Evolutionary conservation across 2,888 invertebrate genomes (phyloP).

Genomic region (Bursaphelenchus okinawaensis): DNA sequence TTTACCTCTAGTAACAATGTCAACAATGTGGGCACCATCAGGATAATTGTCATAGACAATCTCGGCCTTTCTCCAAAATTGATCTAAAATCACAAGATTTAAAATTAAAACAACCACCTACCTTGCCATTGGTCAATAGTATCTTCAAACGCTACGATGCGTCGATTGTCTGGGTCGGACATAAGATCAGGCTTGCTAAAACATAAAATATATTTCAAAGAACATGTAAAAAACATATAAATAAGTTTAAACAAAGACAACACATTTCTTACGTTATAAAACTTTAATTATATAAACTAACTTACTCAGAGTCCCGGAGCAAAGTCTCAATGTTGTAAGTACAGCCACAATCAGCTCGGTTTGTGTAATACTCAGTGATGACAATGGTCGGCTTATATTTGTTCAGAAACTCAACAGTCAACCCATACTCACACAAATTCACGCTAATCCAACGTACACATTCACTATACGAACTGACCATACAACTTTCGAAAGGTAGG

Average conservation of each 20-base stretch:
- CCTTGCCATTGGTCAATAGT: slow-evolving; percentile 15
- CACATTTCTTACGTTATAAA: background rate
- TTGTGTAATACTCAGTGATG: background rate
- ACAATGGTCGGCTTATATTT: slow-evolving; percentile 8
- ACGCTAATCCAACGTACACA: background rate
- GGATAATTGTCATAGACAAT: slow-evolving; percentile 10
- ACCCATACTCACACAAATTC: slow-evolving; percentile 1
- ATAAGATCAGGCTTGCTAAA: background rate
- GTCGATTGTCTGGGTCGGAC: background rate
- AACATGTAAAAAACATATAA: background rate
- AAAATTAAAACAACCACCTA: background rate
- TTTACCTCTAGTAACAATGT: slow-evolving; percentile 13
- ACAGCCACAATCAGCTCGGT: slow-evolving; percentile 10
- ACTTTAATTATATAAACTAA: background rate
- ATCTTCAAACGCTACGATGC: background rate
- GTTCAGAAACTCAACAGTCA: background rate
- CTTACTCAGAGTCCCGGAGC: background rate
- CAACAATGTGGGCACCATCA: background rate
- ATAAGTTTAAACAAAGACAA: background rate
- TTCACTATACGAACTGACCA: slow-evolving; percentile 3
- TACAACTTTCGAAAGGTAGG: slow-evolving; percentile 5
- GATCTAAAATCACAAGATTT: slow-evolving; percentile 6
- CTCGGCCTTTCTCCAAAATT: slow-evolving; percentile 16
- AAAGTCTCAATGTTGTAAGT: background rate
- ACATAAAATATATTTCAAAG: background rate